Conservation (phyloP, 2,888 invertebrate species). For the Metopia argyrocephala region DNA sequence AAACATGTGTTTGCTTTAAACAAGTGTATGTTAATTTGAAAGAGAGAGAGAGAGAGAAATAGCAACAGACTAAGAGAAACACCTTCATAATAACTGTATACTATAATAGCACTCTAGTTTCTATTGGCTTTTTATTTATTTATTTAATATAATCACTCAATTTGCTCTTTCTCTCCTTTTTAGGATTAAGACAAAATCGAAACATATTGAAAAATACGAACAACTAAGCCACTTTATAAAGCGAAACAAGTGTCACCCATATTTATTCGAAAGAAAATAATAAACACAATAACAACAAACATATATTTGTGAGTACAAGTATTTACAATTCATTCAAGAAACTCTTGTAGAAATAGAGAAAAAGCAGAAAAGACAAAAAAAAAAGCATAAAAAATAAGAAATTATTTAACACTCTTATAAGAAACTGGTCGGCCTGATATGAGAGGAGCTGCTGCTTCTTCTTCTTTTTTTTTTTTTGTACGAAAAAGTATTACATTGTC, state of each 20-base stretch:
- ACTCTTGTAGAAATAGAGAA: not conserved
- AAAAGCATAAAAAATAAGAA: not conserved
- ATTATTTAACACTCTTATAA: not conserved
- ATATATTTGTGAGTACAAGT: slow-evolving; percentile 9
- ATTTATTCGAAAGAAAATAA: not conserved
- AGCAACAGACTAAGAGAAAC: not conserved
- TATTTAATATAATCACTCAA: no score
- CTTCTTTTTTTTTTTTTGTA: no score
- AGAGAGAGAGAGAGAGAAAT: not conserved
- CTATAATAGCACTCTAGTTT: no score
- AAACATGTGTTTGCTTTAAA: not conserved
- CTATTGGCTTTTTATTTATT: no score
- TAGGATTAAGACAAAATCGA: not conserved
- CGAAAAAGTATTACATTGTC: no score
- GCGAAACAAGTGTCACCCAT: slow-evolving; percentile 36
- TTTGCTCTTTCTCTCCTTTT: no score
- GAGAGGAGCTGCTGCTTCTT: slow-evolving; percentile 48
- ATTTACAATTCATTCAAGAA: no score
- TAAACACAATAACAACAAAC: not conserved
- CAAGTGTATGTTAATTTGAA: not conserved
- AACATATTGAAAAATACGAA: not conserved
- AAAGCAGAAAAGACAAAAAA: not conserved
- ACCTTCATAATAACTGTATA: no score
- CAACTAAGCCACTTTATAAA: not conserved
- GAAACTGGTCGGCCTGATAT: slow-evolving; percentile 51